Evolutionary conservation across 92 coral and sea anemone genomes (phyloP).

Genomic region (Bergia puertoricense): DNA sequence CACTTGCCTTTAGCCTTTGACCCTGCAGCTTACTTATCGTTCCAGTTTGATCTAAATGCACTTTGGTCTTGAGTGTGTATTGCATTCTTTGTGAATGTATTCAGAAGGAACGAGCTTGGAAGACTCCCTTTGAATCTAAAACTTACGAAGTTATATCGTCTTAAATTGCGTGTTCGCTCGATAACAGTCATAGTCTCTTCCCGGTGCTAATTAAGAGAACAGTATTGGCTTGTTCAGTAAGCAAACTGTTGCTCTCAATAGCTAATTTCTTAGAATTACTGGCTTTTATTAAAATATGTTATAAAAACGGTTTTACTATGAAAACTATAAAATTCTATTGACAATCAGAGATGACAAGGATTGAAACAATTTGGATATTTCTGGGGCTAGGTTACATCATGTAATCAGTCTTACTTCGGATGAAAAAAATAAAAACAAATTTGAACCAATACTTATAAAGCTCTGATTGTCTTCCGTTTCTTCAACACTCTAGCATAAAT

Average conservation of each 20-base stretch:
- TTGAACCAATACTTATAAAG: too few species aligned
- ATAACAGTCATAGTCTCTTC: background rate
- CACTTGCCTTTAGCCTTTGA: background rate
- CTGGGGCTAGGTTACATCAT: too few species aligned
- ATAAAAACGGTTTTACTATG: background rate
- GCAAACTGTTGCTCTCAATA: background rate
- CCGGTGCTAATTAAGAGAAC: background rate
- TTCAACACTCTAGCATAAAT: too few species aligned
- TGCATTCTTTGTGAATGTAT: background rate
- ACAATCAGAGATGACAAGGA: too few species aligned
- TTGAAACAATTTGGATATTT: too few species aligned
- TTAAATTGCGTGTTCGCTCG: too few species aligned
- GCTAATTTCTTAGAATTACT: background rate
- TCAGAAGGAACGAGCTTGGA: background rate
- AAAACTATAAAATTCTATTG: too few species aligned
- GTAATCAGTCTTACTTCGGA: too few species aligned
- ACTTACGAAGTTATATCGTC: background rate
- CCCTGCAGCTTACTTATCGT: background rate
- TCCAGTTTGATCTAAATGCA: too few species aligned
- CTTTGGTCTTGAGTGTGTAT: too few species aligned
- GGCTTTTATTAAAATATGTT: background rate
- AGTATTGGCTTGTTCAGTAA: conserved; percentile 1
- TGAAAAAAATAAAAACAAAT: too few species aligned
- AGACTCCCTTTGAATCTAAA: background rate
- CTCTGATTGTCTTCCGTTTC: too few species aligned